phyloP scores from a whole-genome alignment of 2,797 vertebrate species.

The Leptatherina wallacei region DNA sequence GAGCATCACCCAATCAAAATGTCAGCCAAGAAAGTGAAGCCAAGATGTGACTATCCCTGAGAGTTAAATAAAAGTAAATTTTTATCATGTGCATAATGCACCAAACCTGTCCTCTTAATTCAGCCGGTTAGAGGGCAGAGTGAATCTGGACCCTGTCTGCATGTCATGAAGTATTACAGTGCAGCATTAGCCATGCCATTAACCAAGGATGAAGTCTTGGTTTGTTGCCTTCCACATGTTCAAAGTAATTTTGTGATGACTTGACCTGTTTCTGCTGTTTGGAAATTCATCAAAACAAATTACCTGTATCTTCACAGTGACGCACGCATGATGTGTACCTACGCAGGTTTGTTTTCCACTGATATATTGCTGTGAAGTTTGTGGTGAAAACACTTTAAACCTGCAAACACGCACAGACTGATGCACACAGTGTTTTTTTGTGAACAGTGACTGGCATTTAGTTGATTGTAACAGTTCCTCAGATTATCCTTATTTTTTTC shows the following conservation, averaged over 20 bases:
- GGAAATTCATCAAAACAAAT: conserved; percentile 39
- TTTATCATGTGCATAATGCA: conserved; percentile 59
- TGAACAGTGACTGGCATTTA: conserved; percentile 29
- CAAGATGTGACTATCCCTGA: conserved; percentile 43
- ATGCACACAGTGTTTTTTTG: conserved; percentile 29
- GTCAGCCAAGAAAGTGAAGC: conserved; percentile 28
- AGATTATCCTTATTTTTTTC: neutral
- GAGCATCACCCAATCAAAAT: conserved; percentile 58
- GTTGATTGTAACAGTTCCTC: conserved; percentile 22
- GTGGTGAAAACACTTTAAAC: conserved; percentile 48
- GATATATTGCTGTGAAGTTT: conserved; percentile 48
- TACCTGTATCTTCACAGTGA: conserved; percentile 29
- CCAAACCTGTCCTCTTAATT: conserved; percentile 65
- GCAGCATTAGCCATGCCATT: conserved; percentile 58
- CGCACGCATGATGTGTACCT: conserved; percentile 49
- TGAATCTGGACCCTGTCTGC: conserved; percentile 61
- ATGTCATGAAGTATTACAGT: conserved; percentile 61
- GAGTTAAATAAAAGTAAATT: conserved; percentile 48
- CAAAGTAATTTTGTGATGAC: conserved; percentile 41
- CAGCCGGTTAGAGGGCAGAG: conserved; percentile 62
- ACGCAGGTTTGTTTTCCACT: conserved; percentile 41
- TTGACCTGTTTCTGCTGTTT: conserved; percentile 41
- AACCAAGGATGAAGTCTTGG: conserved; percentile 49
- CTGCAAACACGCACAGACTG: conserved; percentile 36
- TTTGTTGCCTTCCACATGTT: conserved; percentile 59